Evolutionary conservation across 2,113 vertebrate genomes (phyloP), one percentile per base, ranked within the genome.

Genomic region (Clinocottus analis): DNA sequence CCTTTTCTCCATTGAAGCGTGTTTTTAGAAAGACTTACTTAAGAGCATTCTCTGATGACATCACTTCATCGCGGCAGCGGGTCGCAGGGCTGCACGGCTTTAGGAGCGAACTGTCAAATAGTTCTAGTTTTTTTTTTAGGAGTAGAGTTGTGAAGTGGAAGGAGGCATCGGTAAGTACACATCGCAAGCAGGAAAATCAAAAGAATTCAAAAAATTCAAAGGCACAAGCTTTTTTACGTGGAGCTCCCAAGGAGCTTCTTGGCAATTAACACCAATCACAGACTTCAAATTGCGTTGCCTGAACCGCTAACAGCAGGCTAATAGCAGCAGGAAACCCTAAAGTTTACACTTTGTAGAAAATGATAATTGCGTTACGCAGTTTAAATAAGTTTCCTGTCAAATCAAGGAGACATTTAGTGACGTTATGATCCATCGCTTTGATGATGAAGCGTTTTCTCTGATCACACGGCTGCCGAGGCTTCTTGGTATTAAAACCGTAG

Each of bases 21-120:
- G 56, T 51, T 74, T 81, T 37, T 2, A 60, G n/a, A 77, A 86
- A 85, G 69, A 76, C 31, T n/a, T 64, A 80, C 70, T 65, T 73
- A 63, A 72, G 33, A 65, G 60, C 71, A 49, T 76, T 72, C 43
- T 35, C 72, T 27, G 62, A 70, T 60, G 65, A 37, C 66, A 63
- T n/a, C n/a, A n/a, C n/a, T n/a, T n/a, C n/a, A n/a, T n/a, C n/a
- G n/a, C n/a, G n/a, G n/a, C n/a, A n/a, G n/a, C n/a, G n/a, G n/a
- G n/a, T n/a, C n/a, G n/a, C n/a, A n/a, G n/a, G n/a, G n/a, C n/a
- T 71, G 55, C 14, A 49, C 3, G 62, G 49, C 72, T 72, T 66
- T 66, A 3, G n/a, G 19, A 67, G 11, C 33, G n/a, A 8, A 51
- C 14, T 41, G 79, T 64, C 23, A 73, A 71, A 61, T 14, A 77